Conservation (phyloP, 2,113 vertebrate species). For the Microcebus tavaratra region DNA sequence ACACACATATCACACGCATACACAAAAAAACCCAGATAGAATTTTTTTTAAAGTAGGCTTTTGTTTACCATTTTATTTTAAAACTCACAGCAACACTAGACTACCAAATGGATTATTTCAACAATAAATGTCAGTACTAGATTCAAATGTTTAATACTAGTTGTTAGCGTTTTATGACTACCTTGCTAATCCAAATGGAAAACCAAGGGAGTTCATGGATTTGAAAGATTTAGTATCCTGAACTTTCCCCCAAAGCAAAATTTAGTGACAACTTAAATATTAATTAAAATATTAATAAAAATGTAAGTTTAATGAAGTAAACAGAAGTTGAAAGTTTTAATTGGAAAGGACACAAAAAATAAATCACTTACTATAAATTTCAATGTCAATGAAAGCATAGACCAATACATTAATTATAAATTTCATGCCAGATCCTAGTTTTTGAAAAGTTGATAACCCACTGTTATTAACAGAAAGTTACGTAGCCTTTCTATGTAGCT, state of each 20-base stretch:
- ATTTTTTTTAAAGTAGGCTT: slow-evolving; percentile 12
- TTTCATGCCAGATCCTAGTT: background rate
- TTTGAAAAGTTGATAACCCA: slow-evolving; percentile 43
- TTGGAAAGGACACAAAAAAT: background rate
- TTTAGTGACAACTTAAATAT: background rate
- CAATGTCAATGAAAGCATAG: slow-evolving; percentile 21
- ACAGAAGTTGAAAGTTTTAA: background rate
- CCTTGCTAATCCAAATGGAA: background rate
- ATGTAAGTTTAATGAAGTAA: slow-evolving; percentile 34
- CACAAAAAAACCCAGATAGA: background rate
- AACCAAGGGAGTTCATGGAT: background rate
- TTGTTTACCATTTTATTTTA: slow-evolving; percentile 45
- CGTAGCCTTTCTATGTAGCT: background rate
- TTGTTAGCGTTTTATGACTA: slow-evolving; percentile 36
- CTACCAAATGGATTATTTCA: slow-evolving; percentile 11
- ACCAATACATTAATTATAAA: background rate
- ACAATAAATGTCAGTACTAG: background rate
- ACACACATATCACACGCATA: background rate
- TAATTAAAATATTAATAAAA: slow-evolving; percentile 37
- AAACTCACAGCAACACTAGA: background rate
- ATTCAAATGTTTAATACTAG: slow-evolving; percentile 19
- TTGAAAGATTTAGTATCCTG: slow-evolving; percentile 9
- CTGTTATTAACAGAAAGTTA: background rate
- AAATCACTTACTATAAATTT: slow-evolving; percentile 24
- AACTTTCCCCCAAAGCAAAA: slow-evolving; percentile 17